Evolutionary conservation across 1,140 invertebrate species (phyloP).

Genomic region (Drosophila kanapiae): DNA sequence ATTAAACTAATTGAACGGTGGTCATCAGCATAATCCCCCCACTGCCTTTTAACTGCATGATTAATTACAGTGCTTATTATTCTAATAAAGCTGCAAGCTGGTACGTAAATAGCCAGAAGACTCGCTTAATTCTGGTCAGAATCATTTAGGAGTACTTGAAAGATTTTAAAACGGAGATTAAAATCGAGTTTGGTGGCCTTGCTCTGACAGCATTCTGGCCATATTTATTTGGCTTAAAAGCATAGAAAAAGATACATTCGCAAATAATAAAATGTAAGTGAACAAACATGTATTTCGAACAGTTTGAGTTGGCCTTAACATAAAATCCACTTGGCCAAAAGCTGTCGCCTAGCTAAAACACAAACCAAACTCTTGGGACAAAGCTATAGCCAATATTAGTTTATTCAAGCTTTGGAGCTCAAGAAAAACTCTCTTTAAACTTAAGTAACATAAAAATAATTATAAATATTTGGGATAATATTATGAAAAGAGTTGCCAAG

Average conservation of each 20-base stretch:
- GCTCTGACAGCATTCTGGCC: no score
- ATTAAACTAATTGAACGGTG: constrained; percentile 46
- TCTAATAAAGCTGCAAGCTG: background rate
- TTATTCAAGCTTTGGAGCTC: background rate
- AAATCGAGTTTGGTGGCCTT: background rate
- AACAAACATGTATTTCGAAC: constrained; percentile 4
- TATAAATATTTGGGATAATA: background rate
- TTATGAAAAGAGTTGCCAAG: background rate
- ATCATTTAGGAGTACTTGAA: background rate
- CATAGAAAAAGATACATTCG: no score
- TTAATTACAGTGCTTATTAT: background rate
- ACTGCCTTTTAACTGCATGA: background rate
- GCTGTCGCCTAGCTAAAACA: constrained; percentile 1
- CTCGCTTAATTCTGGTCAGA: background rate
- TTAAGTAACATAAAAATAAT: background rate
- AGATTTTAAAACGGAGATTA: background rate
- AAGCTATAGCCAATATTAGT: background rate
- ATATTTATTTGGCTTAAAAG: background rate
- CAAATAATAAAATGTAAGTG: background rate
- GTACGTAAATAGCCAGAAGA: background rate
- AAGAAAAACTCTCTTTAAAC: background rate
- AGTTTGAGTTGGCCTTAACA: constrained; percentile 12
- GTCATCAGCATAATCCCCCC: background rate
- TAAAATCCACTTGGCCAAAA: constrained; percentile 1
- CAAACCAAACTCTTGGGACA: constrained; percentile 19